These are phyloP conservation scores for Simalia tracyae DNA, from an alignment of 2,797 vertebrate genomes.

Conservation along the genomic window DNA sequence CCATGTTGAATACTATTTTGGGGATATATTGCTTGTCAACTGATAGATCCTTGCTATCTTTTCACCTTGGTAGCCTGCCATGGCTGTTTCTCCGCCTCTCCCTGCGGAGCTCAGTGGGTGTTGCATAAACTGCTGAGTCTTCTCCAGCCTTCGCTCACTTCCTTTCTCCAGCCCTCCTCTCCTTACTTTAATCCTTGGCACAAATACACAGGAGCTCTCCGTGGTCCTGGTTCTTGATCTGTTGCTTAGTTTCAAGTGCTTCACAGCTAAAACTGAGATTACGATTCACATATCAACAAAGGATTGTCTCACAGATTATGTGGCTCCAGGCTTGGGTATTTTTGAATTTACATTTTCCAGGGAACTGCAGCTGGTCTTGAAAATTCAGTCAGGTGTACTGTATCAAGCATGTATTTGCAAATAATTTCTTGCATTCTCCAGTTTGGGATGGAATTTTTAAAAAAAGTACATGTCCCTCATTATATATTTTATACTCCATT, in stretches of 20 bases:
- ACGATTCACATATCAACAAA: fast-evolving
- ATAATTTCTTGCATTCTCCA: neutral
- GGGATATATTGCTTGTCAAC: too few species aligned
- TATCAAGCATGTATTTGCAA: neutral
- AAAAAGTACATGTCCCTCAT: too few species aligned
- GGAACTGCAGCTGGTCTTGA: neutral
- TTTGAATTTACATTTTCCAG: neutral
- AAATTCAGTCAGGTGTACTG: neutral
- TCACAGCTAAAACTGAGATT: neutral
- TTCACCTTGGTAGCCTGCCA: neutral
- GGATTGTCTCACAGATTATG: neutral
- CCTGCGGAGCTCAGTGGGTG: neutral
- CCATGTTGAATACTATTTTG: too few species aligned
- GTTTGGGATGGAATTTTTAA: too few species aligned
- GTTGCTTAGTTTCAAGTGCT: neutral
- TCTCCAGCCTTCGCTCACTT: neutral
- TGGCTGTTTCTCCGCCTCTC: neutral
- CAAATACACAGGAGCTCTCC: neutral
- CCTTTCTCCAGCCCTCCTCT: too few species aligned
- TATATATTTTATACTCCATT: too few species aligned
- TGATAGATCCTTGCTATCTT: neutral
- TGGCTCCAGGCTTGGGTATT: neutral
- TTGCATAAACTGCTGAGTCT: neutral
- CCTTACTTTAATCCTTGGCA: neutral
- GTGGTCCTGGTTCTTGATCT: neutral